A percentile compares a stretch with the other conserved stretches of the same genome.
phyloP scores from a whole-genome alignment of 2,888 invertebrate species.

The Pristionchus japonicus region DNA sequence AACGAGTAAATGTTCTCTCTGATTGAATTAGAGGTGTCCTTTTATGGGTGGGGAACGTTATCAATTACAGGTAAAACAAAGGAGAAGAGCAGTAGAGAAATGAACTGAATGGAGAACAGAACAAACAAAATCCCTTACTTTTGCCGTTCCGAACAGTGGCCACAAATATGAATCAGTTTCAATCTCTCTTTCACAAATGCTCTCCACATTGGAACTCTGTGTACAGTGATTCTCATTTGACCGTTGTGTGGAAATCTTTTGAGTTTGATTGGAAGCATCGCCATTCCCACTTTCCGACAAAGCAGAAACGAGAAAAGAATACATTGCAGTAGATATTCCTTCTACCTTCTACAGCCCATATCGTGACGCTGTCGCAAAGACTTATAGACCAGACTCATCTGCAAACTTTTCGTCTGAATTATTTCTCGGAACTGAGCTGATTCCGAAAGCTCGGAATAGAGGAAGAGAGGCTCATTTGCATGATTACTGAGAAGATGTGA shows the following conservation, averaged over 20 bases:
- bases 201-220: not conserved
- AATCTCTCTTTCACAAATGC: not conserved
- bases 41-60: not conserved
- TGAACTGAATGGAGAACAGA: not conserved
- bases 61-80: constrained; percentile 22
- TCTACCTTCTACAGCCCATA: too few species aligned
- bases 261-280: too few species aligned
- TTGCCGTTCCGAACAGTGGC: not conserved
- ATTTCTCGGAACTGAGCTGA: not conserved
- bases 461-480: not conserved
- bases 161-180: not conserved
- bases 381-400: not conserved
- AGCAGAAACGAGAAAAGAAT: too few species aligned
- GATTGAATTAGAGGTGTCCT: not conserved
- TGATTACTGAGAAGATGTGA: not conserved
- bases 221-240: not conserved
- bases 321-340: too few species aligned
- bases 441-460: not conserved
- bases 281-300: too few species aligned
- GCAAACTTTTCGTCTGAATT: not conserved
- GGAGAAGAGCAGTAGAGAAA: not conserved
- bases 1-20: not conserved
- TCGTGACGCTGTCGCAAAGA: too few species aligned
- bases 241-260: not conserved
- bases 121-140: constrained; percentile 12